Percentiles rank a stretch among this genome's conserved stretches.
These are phyloP conservation scores for Chiridota heheva DNA, from an alignment of 35 echinoderm and acorn worm species.

Conservation along the genomic window DNA sequence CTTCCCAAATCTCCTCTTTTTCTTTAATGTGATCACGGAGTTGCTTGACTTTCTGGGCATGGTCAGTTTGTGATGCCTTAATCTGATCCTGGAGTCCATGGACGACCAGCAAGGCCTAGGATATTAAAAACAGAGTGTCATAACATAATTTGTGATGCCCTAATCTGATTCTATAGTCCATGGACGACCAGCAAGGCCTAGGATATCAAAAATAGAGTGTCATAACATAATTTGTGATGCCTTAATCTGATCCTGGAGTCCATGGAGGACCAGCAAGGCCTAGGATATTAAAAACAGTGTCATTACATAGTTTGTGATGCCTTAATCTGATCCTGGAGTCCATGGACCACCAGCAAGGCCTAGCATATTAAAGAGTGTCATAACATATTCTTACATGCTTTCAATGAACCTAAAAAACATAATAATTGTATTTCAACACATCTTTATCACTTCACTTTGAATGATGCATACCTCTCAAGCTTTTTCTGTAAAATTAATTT, in stretches of 20 bases:
- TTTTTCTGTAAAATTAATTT: too few species aligned
- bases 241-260: slow-evolving; percentile 80
- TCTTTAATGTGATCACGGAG: slow-evolving; percentile 71
- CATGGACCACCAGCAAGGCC: slow-evolving; percentile 78
- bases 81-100: slow-evolving; percentile 80
- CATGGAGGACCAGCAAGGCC: slow-evolving; percentile 77
- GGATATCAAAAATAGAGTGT: background rate
- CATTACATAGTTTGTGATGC: slow-evolving; percentile 9
- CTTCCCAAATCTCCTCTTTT: slow-evolving; percentile 49
- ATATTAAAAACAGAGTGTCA: background rate
- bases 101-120: slow-evolving; percentile 75
- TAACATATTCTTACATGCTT: slow-evolving; percentile 27
- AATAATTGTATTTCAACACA: too few species aligned
- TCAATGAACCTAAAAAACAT: too few species aligned
- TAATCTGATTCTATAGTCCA: slow-evolving; percentile 79
- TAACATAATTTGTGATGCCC: slow-evolving; percentile 26
- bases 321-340: slow-evolving; percentile 80
- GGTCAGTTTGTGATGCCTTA: slow-evolving; percentile 73
- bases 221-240: slow-evolving; percentile 13
- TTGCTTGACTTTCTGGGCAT: slow-evolving; percentile 71
- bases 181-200: slow-evolving; percentile 81
- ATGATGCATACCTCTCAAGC: too few species aligned
- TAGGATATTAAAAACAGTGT: slow-evolving; percentile 19
- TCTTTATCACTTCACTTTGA: too few species aligned
- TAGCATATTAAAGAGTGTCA: slow-evolving; percentile 12